phyloP scores from a whole-genome alignment of 2,113 vertebrate species.

The Mormoops blainvillei region DNA sequence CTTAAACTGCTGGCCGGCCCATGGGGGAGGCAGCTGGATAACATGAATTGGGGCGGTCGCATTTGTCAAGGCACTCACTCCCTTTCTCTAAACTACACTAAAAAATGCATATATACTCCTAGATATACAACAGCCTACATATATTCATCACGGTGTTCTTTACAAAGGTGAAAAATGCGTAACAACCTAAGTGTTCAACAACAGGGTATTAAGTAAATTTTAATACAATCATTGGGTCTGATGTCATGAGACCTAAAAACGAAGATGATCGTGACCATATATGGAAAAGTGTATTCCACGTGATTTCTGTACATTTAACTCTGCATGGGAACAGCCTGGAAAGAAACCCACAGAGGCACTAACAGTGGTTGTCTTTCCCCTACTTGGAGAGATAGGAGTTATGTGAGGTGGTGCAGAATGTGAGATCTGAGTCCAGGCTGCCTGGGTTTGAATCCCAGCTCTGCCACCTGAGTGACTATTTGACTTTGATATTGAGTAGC shows the following conservation, averaged over 20 bases:
- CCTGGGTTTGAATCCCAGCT: background rate
- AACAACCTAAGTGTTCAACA: background rate
- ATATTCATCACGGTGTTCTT: background rate
- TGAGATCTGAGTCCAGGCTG: background rate
- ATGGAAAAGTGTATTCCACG: background rate
- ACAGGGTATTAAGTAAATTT: background rate
- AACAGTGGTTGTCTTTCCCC: background rate
- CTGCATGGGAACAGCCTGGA: background rate
- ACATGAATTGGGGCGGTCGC: background rate
- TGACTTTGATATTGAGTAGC: background rate
- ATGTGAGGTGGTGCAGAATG: background rate
- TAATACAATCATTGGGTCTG: background rate
- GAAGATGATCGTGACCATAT: background rate
- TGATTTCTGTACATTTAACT: background rate
- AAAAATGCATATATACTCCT: background rate
- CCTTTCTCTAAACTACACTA: background rate
- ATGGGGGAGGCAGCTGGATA: background rate
- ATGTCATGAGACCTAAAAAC: background rate
- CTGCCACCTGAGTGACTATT: background rate
- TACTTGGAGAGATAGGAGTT: background rate
- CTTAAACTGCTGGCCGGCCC: background rate
- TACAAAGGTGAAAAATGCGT: background rate
- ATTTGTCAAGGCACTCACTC: background rate
- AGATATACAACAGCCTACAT: background rate
- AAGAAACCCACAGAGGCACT: background rate